Evolutionary conservation across 2,888 invertebrate species (phyloP).

Genomic region (Drosophila cognata): DNA sequence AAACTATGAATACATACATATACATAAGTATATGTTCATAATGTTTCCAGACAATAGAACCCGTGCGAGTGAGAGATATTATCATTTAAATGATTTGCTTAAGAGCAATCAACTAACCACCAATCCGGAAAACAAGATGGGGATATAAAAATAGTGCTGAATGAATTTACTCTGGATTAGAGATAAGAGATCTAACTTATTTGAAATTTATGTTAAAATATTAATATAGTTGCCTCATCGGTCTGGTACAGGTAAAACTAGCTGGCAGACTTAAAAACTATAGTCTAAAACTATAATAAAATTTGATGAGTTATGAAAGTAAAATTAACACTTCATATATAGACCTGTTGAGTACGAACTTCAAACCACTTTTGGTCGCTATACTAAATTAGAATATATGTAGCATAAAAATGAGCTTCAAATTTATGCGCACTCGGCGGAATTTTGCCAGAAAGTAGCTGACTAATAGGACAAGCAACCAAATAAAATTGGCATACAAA

Average conservation of each 20-base stretch:
- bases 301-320: constrained; percentile 43
- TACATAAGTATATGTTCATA: neutral
- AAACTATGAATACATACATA: constrained; percentile 21
- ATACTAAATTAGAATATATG: constrained; percentile 22
- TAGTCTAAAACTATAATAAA: constrained; percentile 12
- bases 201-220: constrained; percentile 58
- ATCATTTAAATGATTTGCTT: constrained; percentile 63
- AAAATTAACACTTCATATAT: constrained; percentile 53
- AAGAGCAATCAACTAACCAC: constrained; percentile 23
- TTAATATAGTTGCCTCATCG: constrained; percentile 16
- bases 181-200: constrained; percentile 49
- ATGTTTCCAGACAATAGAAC: constrained; percentile 2
- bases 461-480: constrained; percentile 59
- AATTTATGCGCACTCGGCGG: constrained; percentile 59
- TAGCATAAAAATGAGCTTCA: constrained; percentile 17
- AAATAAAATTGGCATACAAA: constrained; percentile 43
- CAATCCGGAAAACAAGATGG: constrained; percentile 58
- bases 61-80: constrained; percentile 49
- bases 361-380: constrained; percentile 11
- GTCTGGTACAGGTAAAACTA: constrained; percentile 27
- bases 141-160: constrained; percentile 45
- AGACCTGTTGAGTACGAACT: constrained; percentile 13
- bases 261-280: constrained; percentile 5
- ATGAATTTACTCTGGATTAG: constrained; percentile 39
- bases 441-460: constrained; percentile 22